Evolutionary conservation across 2,888 invertebrate genomes (phyloP), one percentile per base, ranked within the genome.

Genomic region (Asteroscopus sphinx): DNA sequence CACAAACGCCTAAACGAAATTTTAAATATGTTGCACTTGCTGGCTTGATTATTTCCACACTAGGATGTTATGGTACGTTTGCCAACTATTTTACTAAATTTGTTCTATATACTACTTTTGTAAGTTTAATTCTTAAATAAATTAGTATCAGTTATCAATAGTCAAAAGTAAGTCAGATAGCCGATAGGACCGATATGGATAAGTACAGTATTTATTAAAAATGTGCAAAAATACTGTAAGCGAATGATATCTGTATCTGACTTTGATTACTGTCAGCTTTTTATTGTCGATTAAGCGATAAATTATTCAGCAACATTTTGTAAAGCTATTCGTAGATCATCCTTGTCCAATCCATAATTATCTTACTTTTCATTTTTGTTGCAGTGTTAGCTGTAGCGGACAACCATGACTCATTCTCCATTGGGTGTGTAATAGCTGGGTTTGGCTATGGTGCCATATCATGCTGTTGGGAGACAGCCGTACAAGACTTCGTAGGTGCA

Each of bases 341-440:
- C 6, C 21, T 6, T 6, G 21, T 1, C 21, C 6, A 21, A 21
- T 21, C 21, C 21, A 21, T 21, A 21, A 21, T 21, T 21, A 21
- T 21, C 4, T 21, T 3, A 21, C 21, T 21, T 21, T 21, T 21
- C 4, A 21, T 21, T 37, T 21, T 58, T 53, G 67, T 72, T 87
- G 36, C 85, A 94, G 93, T 92, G 30, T 77, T 93, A 65, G 85
- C 93, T 12, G 80, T 80, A 62, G 88, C 92, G 1, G 82, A 79
- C 46, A 90, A 86, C 53, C 91, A 95, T 64, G 94, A 95, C 59
- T 84, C 86, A 36, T 92, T 94, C 64, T 91, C 94, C 1, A 89
- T 95, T 41, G 95, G 94, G 15, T 93, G 94, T 59, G 89, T 95
- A 1, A 82, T 94, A 40, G 93, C 93, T 28, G 95, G 95, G 0